Evolutionary conservation across 2,888 invertebrate genomes (phyloP).

Genomic region (Schizaphis graminum): DNA sequence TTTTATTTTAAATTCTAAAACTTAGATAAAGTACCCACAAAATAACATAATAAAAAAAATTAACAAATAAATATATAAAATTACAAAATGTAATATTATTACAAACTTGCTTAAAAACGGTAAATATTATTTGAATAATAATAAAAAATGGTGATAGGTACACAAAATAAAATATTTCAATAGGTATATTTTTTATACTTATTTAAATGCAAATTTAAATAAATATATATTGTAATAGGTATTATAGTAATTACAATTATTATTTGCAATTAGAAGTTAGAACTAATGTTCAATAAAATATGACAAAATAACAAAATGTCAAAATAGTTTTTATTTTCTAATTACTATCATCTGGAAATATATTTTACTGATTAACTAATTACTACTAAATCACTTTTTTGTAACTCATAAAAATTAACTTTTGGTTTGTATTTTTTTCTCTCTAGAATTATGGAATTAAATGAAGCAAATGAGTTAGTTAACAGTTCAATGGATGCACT

Average conservation of each 20-base stretch:
- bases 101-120: too few relatives aligned
- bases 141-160: too few relatives aligned
- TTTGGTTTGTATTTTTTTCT: background rate
- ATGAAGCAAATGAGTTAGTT: background rate
- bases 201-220: background rate
- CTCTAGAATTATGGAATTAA: conserved; percentile 39
- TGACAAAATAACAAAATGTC: background rate
- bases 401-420: background rate
- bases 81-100: too few relatives aligned
- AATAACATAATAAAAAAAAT: background rate
- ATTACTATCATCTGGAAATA: background rate
- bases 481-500: background rate
- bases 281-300: background rate
- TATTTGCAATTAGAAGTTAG: too few relatives aligned
- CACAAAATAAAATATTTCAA: background rate
- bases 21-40: background rate
- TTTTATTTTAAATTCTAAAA: background rate
- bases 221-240: background rate
- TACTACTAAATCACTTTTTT: background rate
- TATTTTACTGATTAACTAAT: background rate
- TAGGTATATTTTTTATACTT: background rate
- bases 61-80: too few relatives aligned
- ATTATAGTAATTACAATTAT: background rate
- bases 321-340: background rate
- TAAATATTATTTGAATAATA: too few relatives aligned